phyloP scores from a whole-genome alignment of 2,888 invertebrate genomes.

The Synergus gifuensis region DNA sequence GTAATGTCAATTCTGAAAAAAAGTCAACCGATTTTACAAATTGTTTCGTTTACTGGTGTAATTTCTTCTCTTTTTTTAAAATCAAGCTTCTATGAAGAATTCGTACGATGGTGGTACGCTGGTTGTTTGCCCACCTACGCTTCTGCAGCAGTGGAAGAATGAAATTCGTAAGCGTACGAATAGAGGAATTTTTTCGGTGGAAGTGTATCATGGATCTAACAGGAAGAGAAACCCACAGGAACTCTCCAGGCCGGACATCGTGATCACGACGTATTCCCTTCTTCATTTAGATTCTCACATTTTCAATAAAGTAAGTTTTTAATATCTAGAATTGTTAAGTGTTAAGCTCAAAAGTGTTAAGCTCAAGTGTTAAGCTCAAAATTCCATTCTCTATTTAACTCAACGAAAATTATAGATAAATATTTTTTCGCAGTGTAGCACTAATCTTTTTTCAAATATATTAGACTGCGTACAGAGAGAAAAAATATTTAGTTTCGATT shows the following conservation, averaged over 20 bases:
- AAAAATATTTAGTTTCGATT: too few relatives aligned
- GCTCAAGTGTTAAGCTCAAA: too few relatives aligned
- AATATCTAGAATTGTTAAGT: too few relatives aligned
- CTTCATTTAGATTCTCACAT: neutral
- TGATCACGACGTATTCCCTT: neutral
- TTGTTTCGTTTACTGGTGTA: neutral
- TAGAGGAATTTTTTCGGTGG: neutral
- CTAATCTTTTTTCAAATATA: too few relatives aligned
- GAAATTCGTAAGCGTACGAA: neutral
- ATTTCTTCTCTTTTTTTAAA: neutral
- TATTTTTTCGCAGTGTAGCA: too few relatives aligned
- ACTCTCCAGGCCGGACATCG: neutral
- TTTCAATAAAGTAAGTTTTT: neutral
- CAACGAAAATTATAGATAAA: too few relatives aligned
- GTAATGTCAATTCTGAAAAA: too few relatives aligned
- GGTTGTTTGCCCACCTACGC: neutral
- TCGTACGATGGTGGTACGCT: neutral
- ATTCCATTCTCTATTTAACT: too few relatives aligned
- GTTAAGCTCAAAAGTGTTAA: too few relatives aligned
- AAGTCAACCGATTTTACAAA: too few relatives aligned
- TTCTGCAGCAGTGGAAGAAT: neutral
- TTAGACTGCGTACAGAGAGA: too few relatives aligned
- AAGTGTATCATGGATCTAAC: neutral
- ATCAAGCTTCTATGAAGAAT: too few relatives aligned
- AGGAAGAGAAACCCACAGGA: neutral